Evolutionary conservation across 2,113 vertebrate species (phyloP), one percentile per base, ranked within the genome.

Genomic region (Lamprologus sp.): DNA sequence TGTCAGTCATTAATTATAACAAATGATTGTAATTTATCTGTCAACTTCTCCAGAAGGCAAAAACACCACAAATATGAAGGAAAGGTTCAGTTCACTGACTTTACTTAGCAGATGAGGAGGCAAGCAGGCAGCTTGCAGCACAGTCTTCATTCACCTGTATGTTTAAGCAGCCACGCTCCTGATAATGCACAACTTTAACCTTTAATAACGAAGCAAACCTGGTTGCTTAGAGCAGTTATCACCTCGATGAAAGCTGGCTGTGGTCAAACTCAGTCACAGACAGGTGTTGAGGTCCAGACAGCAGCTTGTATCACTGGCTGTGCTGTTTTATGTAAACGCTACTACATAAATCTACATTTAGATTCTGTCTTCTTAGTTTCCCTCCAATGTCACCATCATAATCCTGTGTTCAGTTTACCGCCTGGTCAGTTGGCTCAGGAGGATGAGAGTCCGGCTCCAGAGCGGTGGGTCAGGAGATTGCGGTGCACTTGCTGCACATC

Each of bases 111-210:
- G 65, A 9, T 42, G n/a, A 42, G 65, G 4, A 70, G 65, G 2
- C 0, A 0, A 26, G 65, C 65, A 10, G 65, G n/a, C 37, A 70
- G 65, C 35, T 23, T 42, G 60, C 17, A 65, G 33, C 31, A 35
- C 19, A 9, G 37, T 23, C 65, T 70, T 42, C 65, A 15, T 70
- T 70, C 65, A 4, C 35, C 65, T 23, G 5, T 7, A 23, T 6
- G 37, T 70, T 0, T 42, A 70, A 70, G 65, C 65, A 3, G 65
- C 13, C 7, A 0, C 0, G 0, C n/a, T 21, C 12, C n/a, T 23
- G 37, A 42, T 70, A 23, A 42, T 1, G n/a, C 37, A 42, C 65
- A 70, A 13, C 63, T 68, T 40, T 0, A 68, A 68, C 12, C 35
- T 70, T 70, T 42, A 42, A 23, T 23, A 42, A 70, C 3, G 1